phyloP scores from a whole-genome alignment of 2,113 vertebrate species.

The Anseranas semipalmata region DNA sequence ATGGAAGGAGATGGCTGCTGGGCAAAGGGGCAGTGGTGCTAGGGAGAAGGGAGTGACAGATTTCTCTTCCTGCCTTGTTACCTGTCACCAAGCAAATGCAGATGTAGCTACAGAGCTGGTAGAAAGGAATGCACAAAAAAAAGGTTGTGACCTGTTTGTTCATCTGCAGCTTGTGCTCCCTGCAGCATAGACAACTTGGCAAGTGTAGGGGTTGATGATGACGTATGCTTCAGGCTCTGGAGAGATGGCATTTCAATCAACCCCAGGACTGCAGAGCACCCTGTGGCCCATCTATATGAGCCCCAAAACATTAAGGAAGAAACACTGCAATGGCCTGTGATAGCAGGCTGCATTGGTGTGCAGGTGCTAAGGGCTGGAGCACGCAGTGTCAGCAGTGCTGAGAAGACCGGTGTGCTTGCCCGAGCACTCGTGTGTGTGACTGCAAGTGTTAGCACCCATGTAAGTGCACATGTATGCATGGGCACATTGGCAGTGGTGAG shows the following conservation, averaged over 20 bases:
- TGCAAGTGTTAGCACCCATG: fast-evolving
- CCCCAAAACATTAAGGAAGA: background rate
- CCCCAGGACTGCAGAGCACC: background rate
- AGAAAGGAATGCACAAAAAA: background rate
- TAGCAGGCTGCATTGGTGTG: background rate
- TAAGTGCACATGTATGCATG: fast-evolving
- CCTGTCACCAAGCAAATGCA: background rate
- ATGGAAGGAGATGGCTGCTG: background rate
- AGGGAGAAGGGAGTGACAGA: background rate
- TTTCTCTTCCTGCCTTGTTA: background rate
- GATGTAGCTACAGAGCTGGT: background rate
- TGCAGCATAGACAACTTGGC: background rate
- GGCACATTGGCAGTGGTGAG: background rate
- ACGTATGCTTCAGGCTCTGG: background rate
- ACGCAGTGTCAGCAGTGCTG: fast-evolving
- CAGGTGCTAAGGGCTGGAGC: background rate
- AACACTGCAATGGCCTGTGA: fast-evolving
- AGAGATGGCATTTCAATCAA: background rate
- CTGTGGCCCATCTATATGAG: background rate
- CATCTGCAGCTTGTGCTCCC: background rate
- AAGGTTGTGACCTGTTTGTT: background rate
- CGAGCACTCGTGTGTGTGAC: fast-evolving
- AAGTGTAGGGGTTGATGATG: fast-evolving
- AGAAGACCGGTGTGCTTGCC: background rate
- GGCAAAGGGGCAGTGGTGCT: background rate